A percentile compares a stretch with the other conserved stretches of the same genome.
Conservation (phyloP, 1,140 invertebrate species). For the Drosophila auraria region DNA sequence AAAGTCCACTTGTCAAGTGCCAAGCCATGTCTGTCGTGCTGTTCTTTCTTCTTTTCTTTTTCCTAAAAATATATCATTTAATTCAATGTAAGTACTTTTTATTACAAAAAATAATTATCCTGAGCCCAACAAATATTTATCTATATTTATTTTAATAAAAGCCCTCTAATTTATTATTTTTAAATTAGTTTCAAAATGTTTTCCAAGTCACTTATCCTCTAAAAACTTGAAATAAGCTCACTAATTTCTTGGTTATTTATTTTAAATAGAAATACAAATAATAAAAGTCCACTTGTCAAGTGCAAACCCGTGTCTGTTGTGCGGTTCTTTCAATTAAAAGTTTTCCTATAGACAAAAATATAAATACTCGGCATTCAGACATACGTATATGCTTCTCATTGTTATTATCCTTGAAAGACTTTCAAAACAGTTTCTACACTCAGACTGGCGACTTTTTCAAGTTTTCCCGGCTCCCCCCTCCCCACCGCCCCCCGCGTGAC, state of each 20-base stretch:
- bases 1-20: background rate
- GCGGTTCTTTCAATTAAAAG: conserved; percentile 10
- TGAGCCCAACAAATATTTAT: too few relatives aligned
- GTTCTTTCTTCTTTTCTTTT: background rate
- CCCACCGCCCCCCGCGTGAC: background rate
- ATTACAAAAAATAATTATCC: too few relatives aligned
- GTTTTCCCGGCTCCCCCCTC: background rate
- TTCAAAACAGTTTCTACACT: conserved; percentile 2
- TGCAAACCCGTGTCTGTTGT: background rate
- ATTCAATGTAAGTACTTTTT: too few relatives aligned
- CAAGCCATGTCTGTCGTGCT: background rate
- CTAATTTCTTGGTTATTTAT: background rate
- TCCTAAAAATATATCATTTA: too few relatives aligned
- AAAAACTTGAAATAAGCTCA: too few relatives aligned
- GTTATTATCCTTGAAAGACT: conserved; percentile 15
- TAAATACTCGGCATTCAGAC: background rate
- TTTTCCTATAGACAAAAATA: conserved; percentile 3
- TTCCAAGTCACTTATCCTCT: background rate
- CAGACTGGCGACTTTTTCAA: conserved; percentile 19
- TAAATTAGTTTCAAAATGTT: background rate
- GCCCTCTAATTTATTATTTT: too few relatives aligned
- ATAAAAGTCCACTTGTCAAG: background rate
- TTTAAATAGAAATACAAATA: background rate
- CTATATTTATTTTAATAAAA: background rate
- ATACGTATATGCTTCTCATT: conserved; percentile 8